Base-by-base conservation (phyloP, 2,113 vertebrate genomes). In the Puma concolor region DNA sequence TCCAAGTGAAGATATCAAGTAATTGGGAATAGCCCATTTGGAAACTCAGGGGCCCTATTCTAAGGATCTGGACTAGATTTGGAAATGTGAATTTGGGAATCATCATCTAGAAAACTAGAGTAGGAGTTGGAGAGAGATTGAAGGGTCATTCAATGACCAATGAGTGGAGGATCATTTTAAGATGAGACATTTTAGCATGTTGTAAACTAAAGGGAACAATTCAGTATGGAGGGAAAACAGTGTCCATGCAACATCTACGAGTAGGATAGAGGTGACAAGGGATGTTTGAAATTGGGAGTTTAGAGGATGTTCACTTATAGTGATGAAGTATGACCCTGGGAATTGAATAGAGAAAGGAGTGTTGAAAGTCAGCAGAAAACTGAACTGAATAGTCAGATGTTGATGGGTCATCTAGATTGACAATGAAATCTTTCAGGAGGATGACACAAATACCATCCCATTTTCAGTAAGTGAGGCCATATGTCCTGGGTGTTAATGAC, bases 371-470 rank as follows among this genome's bases (percentile, higher is more conserved):
- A 38, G 4, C 27, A 74, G 1, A 15, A 54, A 9, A 36, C 63
- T 76, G 16, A 74, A 82, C n/a, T 63, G 33, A 82, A 71, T 54
- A 31, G 14, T 19, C 16, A 38, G 6, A 7, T 81, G 4, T 77
- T 54, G 14, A 29, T 54, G 29, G 27, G 8, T 77, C 27, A 25
- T 50, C 44, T 64, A 64, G 16, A 87, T 23, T 14, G 14, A 29
- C 25, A 77, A 91, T 44, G 33, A 86, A 83, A 72, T 60, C 57
- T 83, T 95, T 50, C 74, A 87, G 76, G 38, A 96, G 90, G 54
- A 63, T 60, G 17, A 54, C 7, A 64, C 57, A 29, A 90, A 80
- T n/a, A 17, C 2, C 19, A 19, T 76, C 10, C 13, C 3, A 33
- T 38, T 66, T 36, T 77, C 5, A 52, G 63, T 89, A n/a, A 94